These are phyloP conservation scores for Yponomeuta evonymella DNA, from an alignment of 2,888 invertebrate species.

Conservation along the genomic window DNA sequence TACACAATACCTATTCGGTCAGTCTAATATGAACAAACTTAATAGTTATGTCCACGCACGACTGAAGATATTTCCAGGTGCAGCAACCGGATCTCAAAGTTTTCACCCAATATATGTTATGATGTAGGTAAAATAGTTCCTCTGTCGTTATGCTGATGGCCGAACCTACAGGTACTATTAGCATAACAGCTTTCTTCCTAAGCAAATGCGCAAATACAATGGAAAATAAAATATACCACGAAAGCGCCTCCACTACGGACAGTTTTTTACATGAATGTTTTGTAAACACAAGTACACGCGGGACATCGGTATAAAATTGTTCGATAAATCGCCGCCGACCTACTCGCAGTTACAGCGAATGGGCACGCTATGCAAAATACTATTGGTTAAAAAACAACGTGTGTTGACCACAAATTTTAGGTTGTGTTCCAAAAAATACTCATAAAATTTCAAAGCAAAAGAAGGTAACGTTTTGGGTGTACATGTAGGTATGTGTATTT, in stretches of 20 bases:
- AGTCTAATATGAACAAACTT: too few relatives aligned
- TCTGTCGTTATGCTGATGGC: too few relatives aligned
- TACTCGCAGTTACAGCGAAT: conserved; percentile 2
- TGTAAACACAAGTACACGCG: neutral
- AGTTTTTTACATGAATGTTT: conserved; percentile 3
- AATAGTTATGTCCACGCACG: too few relatives aligned
- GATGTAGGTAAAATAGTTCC: too few relatives aligned
- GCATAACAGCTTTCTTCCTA: neutral
- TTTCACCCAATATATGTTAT: too few relatives aligned
- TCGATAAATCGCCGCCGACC: conserved; percentile 14
- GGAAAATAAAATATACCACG: neutral
- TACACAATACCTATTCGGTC: too few relatives aligned
- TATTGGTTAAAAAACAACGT: neutral
- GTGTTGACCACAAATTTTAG: neutral
- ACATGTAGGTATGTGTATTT: too few relatives aligned
- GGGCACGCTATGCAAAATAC: conserved; percentile 6
- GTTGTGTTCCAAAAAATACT: neutral
- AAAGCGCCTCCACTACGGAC: conserved; percentile 1
- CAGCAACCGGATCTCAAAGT: too few relatives aligned
- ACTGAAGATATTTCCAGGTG: too few relatives aligned
- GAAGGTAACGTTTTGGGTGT: too few relatives aligned
- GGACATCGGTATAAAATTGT: conserved; percentile 13
- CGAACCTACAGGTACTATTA: too few relatives aligned
- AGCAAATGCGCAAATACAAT: neutral
- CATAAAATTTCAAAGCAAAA: too few relatives aligned